Conservation (phyloP, 1,140 invertebrate species). For the Drosophila pseudoobscura region DNA sequence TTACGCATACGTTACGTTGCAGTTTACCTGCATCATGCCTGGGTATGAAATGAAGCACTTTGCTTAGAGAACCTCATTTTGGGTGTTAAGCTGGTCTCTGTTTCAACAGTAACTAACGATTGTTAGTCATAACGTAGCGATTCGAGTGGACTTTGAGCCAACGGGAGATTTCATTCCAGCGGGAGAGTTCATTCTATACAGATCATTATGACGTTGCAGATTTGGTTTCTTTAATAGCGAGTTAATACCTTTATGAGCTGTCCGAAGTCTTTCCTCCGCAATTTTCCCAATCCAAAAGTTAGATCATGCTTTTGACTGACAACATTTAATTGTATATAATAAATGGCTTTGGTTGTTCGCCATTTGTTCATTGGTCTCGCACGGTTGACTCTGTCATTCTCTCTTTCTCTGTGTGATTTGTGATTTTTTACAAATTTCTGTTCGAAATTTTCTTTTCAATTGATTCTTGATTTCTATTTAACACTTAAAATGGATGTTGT, state of each 20-base stretch:
- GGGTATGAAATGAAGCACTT: neutral
- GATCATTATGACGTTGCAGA: too few relatives aligned
- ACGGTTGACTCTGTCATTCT: slow-evolving; percentile 26
- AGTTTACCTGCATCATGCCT: neutral
- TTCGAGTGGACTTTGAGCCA: too few relatives aligned
- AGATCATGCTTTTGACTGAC: neutral
- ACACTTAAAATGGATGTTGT: neutral
- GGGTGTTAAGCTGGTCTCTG: neutral
- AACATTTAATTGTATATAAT: neutral
- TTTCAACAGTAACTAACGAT: too few relatives aligned
- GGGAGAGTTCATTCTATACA: too few relatives aligned
- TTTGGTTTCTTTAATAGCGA: too few relatives aligned
- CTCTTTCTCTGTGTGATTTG: slow-evolving; percentile 15
- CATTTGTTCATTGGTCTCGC: slow-evolving; percentile 14
- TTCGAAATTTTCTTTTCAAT: slow-evolving; percentile 9
- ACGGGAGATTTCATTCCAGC: too few relatives aligned
- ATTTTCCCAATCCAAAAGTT: too few relatives aligned
- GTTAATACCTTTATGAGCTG: too few relatives aligned
- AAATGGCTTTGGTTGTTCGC: neutral
- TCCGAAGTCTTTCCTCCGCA: too few relatives aligned
- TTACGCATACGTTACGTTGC: slow-evolving; percentile 29
- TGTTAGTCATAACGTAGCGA: too few relatives aligned
- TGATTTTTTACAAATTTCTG: slow-evolving; percentile 12
- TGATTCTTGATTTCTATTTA: neutral
- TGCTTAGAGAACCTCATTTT: too few relatives aligned